These are phyloP conservation scores for Plusia festucae DNA, from an alignment of 2,888 invertebrate species.

Conservation along the genomic window DNA sequence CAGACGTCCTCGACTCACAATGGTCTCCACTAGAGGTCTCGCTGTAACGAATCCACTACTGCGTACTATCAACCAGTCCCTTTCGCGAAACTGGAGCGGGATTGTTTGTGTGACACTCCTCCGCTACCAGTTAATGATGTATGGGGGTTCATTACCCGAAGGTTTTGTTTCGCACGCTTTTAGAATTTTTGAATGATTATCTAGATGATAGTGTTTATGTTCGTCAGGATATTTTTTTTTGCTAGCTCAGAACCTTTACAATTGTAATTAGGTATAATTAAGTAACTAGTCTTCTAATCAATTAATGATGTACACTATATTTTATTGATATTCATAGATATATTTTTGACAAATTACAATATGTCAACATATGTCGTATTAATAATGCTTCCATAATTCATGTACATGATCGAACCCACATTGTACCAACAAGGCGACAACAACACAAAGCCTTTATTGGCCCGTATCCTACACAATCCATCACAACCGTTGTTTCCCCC, in stretches of 20 bases:
- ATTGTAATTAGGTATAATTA: not conserved
- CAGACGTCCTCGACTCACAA: conserved; percentile 87
- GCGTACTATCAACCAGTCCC: conserved; percentile 81
- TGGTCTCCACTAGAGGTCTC: conserved; percentile 84
- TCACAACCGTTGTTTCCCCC: conserved; percentile 81
- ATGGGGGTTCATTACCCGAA: conserved; percentile 83
- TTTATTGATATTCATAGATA: not conserved
- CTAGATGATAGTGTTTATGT: conserved; percentile 39
- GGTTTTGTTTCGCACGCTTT: conserved; percentile 72
- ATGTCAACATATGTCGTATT: conserved; percentile 34
- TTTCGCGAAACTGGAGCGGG: conserved; percentile 83
- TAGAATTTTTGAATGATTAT: conserved; percentile 58
- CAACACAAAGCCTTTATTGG: conserved; percentile 79
- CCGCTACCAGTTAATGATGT: conserved; percentile 84
- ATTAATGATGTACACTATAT: not conserved
- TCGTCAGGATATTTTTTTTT: conserved; percentile 33
- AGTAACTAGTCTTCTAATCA: not conserved
- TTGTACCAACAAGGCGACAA: conserved; percentile 72
- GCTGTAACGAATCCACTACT: conserved; percentile 88
- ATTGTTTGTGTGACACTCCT: conserved; percentile 84
- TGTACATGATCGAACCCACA: conserved; percentile 47
- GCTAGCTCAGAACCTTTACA: conserved; percentile 2
- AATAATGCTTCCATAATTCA: conserved; percentile 46
- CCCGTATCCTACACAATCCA: conserved; percentile 82
- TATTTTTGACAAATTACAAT: not conserved